phyloP scores from a whole-genome alignment of 2,113 vertebrate species.

The Proterorhinus semilunaris region DNA sequence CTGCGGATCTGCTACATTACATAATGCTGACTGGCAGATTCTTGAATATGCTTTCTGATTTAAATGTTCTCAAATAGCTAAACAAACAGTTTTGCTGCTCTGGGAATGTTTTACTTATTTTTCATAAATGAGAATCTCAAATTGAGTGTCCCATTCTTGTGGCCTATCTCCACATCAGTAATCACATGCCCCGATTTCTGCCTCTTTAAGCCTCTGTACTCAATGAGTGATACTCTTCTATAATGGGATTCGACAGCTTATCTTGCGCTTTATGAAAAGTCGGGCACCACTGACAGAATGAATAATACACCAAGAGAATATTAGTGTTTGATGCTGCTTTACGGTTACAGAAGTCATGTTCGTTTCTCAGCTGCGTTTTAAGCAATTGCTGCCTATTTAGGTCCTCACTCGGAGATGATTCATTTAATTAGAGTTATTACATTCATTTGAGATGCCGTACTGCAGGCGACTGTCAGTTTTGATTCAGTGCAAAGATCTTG shows the following conservation, averaged over 20 bases:
- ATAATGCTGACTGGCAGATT: neutral
- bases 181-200: constrained; percentile 49
- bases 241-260: constrained; percentile 63
- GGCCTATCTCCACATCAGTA: constrained; percentile 41
- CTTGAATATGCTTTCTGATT: neutral
- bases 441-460: constrained; percentile 22
- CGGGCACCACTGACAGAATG: constrained; percentile 35
- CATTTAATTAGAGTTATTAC: constrained; percentile 56
- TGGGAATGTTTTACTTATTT: constrained; percentile 4
- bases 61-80: constrained; percentile 4
- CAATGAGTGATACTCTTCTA: constrained; percentile 39
- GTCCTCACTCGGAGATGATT: constrained; percentile 39
- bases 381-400: constrained; percentile 44
- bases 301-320: constrained; percentile 50
- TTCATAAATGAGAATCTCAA: constrained; percentile 33
- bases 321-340: constrained; percentile 47
- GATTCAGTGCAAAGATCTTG: constrained; percentile 20
- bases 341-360: constrained; percentile 34
- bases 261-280: constrained; percentile 52
- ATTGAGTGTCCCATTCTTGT: constrained; percentile 34
- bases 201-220: constrained; percentile 41
- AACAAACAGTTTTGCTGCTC: constrained; percentile 29
- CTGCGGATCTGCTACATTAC: neutral
- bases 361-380: constrained; percentile 39
- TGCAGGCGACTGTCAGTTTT: constrained; percentile 30